phyloP scores from a whole-genome alignment of 2,797 vertebrate genomes.

The Mareca penelope region DNA sequence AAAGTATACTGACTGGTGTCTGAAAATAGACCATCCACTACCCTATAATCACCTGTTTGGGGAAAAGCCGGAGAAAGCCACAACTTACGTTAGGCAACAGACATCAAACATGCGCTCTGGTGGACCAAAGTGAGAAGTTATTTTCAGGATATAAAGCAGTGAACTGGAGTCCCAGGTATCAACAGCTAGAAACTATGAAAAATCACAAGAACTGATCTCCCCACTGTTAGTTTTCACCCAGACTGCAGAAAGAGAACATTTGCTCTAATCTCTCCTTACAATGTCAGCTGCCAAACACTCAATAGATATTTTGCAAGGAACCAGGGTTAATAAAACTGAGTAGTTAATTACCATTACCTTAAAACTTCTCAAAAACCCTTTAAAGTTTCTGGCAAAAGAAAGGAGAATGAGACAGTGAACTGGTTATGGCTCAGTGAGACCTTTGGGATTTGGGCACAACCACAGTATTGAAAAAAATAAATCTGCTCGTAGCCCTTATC shows the following conservation, averaged over 20 bases:
- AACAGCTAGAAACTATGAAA: background rate
- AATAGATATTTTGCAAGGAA: background rate
- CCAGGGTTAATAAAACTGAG: background rate
- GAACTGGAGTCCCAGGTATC: background rate
- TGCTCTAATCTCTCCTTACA: background rate
- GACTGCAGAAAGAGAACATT: background rate
- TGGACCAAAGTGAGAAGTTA: background rate
- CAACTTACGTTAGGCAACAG: background rate
- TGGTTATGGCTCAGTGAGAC: background rate
- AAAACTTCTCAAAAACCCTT: background rate
- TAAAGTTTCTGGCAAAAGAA: background rate
- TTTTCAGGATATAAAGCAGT: background rate
- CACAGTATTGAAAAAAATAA: background rate
- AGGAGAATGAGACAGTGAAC: background rate
- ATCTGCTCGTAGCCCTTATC: background rate
- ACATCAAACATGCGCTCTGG: background rate
- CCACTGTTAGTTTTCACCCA: background rate
- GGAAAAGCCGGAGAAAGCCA: background rate
- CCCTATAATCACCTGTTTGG: background rate
- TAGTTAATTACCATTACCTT: background rate
- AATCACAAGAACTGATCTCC: background rate
- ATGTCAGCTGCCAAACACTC: background rate
- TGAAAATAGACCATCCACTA: background rate
- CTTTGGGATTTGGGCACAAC: background rate
- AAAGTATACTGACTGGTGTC: background rate